phyloP scores from a whole-genome alignment of 2,888 invertebrate species.

The Pelosia muscerda region DNA sequence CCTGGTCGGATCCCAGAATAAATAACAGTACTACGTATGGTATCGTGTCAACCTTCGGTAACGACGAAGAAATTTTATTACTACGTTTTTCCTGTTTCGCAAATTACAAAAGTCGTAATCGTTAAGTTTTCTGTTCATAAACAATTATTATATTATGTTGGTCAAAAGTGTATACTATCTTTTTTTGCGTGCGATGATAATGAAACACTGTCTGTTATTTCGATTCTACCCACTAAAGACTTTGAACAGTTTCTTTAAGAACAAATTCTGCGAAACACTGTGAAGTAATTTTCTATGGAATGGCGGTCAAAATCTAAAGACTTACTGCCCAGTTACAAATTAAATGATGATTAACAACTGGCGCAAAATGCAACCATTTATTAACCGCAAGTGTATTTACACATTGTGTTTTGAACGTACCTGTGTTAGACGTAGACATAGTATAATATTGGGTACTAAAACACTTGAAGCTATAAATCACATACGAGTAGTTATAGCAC shows the following conservation, averaged over 20 bases:
- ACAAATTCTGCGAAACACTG: not conserved
- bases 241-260: not conserved
- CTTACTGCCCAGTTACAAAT: conserved; percentile 1
- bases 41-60: no score
- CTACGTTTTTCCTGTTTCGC: no score
- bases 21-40: no score
- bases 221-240: no score
- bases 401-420: not conserved
- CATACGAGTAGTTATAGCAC: not conserved
- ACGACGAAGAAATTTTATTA: no score
- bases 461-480: not conserved
- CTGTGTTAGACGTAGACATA: not conserved
- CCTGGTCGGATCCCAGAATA: no score
- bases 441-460: not conserved
- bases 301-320: not conserved
- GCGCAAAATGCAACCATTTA: not conserved
- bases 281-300: not conserved
- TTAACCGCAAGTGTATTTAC: not conserved
- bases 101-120: no score
- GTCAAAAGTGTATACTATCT: not conserved
- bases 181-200: not conserved
- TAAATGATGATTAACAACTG: conserved; percentile 1
- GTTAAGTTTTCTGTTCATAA: no score
- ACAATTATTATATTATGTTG: no score
- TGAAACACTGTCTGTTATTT: not conserved